These are phyloP conservation scores for Anolis apletophallus DNA, from an alignment of 2,797 vertebrate species.

Conservation along the genomic window DNA sequence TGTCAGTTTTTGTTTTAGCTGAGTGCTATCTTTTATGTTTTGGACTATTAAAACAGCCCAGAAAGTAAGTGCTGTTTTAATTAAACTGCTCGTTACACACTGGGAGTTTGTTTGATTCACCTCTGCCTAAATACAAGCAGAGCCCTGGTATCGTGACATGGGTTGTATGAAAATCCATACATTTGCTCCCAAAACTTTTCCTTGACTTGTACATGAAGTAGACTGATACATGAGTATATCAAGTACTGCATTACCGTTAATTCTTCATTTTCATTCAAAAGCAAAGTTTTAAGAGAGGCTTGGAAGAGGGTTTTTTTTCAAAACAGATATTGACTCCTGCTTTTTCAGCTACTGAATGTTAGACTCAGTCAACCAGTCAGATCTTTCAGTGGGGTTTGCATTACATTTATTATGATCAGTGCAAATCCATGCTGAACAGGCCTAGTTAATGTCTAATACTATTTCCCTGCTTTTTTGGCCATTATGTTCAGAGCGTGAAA, in stretches of 20 bases:
- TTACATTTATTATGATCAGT: not conserved
- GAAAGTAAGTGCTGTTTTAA: no score
- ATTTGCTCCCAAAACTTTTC: no score
- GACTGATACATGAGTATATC: no score
- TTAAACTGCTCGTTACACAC: no score
- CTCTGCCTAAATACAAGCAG: no score
- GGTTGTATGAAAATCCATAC: no score
- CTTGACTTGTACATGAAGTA: no score
- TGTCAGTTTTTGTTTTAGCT: no score
- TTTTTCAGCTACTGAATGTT: slow-evolving; percentile 11
- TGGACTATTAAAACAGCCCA: no score
- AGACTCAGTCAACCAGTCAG: not conserved
- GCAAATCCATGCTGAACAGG: slow-evolving; percentile 6
- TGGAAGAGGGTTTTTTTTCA: not conserved
- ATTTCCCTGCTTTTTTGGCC: not conserved
- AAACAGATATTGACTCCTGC: not conserved
- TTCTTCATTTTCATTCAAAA: not conserved
- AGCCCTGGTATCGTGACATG: no score
- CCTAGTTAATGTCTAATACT: not conserved
- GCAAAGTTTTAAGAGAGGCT: not conserved
- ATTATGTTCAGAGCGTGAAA: slow-evolving; percentile 43
- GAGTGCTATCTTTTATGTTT: no score
- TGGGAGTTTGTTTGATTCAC: no score
- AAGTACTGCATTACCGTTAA: not conserved
- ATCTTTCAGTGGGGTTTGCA: not conserved